Evolutionary conservation across 2,113 vertebrate genomes (phyloP), one percentile per base, ranked within the genome.

Genomic region (Alaudala cheleensis): DNA sequence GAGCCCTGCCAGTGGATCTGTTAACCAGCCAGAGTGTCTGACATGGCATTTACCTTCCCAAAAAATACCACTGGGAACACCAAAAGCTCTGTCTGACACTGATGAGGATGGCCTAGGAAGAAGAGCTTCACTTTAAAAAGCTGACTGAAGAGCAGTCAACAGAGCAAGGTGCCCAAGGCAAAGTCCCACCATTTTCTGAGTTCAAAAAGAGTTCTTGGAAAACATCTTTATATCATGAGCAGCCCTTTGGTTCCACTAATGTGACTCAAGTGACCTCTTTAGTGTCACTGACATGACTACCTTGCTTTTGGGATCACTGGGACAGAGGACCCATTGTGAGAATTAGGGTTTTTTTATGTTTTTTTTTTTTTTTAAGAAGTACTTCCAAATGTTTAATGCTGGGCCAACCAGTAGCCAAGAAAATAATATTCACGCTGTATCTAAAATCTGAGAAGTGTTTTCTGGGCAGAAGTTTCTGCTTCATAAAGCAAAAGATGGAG

Each of bases 401-500:
- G 31, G 70, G 66, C 77, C 74, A 89, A 77, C 21, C 57, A 72
- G 53, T 31, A 54, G 50, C 45, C 73, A 85, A 42, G 39, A 58
- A 92, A 88, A 71, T 66, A 82, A 73, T 39, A 86, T 31, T 73
- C 15, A 37, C 50, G 58, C 12, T 58, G 3, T 7, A 54, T 39
- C 47, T 92, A 26, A 81, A 73, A 44, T 40, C 54, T 65, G 13
- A 85, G 70, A 65, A 91, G 76, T 73, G 70, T 76, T 88, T 93
- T 88, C 90, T 42, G 47, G 74, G 45, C 23, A 86, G 72, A 76
- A 91, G 49, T 81, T 95, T 96, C 93, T 94, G 82, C 85, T 77
- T 84, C 93, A 93, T 93, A 92, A 88, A 94, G 88, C 90, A 90
- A 87, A 88, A 90, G 67, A 81, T 66, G 76, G 51, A 73, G 53